Conservation (phyloP, 2,797 vertebrate species). For the Helarctos malayanus region DNA sequence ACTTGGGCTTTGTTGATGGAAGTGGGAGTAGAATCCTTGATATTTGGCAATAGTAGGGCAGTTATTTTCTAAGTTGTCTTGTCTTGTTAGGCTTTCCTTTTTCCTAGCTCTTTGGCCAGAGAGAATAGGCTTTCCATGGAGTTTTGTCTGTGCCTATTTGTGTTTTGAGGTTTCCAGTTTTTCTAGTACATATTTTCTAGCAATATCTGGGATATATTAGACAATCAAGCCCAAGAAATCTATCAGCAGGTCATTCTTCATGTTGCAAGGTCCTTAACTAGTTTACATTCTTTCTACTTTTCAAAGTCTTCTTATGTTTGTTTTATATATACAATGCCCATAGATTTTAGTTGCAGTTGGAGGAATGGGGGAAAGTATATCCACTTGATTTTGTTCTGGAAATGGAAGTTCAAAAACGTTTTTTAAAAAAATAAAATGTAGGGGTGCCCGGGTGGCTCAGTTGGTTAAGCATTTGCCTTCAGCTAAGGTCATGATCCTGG, state of each 20-base stretch:
- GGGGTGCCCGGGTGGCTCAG: no score
- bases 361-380: neutral
- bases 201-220: neutral
- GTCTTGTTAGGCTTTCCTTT: neutral
- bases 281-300: neutral
- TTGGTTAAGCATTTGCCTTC: no score
- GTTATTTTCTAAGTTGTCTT: neutral
- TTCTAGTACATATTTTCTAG: neutral
- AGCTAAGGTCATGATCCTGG: no score
- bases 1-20: neutral
- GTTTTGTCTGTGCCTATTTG: neutral
- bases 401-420: neutral
- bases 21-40: neutral
- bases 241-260: neutral
- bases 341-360: neutral
- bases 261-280: neutral
- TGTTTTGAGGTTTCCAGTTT: neutral
- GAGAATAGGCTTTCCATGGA: neutral
- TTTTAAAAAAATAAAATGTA: neutral
- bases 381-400: neutral
- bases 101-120: neutral
- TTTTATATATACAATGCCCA: neutral
- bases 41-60: neutral
- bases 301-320: neutral
- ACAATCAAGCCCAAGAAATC: neutral